A percentile compares a stretch with the other conserved stretches of the same genome.
These are phyloP conservation scores for Myripristis jacobus DNA, from an alignment of 2,797 vertebrate genomes.

Conservation along the genomic window DNA sequence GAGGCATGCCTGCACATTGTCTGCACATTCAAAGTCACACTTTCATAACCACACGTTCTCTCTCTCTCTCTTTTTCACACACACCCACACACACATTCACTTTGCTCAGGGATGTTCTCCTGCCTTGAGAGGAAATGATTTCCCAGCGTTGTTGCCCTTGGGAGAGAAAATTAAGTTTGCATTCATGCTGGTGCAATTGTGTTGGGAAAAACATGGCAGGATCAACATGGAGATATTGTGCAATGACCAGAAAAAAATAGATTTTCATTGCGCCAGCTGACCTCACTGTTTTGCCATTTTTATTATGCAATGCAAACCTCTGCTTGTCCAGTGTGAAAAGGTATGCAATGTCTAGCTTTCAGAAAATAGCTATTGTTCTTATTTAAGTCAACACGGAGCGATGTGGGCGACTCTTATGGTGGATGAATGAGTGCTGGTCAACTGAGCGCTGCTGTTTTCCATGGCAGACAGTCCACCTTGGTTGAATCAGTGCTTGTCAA, in stretches of 20 bases:
- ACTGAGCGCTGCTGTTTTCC: constrained; percentile 32
- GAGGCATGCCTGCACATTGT: constrained; percentile 77
- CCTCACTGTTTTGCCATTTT: constrained; percentile 41
- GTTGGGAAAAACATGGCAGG: constrained; percentile 37
- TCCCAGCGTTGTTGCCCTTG: constrained; percentile 63
- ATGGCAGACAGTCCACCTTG: not conserved
- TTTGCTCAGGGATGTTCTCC: constrained; percentile 58
- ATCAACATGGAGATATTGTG: constrained; percentile 56
- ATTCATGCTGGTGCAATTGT: constrained; percentile 58
- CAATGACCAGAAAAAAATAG: constrained; percentile 33
- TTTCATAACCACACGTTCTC: constrained; percentile 69
- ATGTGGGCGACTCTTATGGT: constrained; percentile 30
- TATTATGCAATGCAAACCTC: constrained; percentile 28
- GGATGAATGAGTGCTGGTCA: constrained; percentile 32
- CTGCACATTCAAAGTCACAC: constrained; percentile 75
- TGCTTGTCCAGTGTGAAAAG: constrained; percentile 27
- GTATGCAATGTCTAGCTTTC: constrained; percentile 26
- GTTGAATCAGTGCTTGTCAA: constrained; percentile 52
- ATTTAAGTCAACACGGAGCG: constrained; percentile 39
- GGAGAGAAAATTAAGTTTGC: constrained; percentile 57
- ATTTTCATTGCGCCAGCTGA: constrained; percentile 23
- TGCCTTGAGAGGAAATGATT: constrained; percentile 68
- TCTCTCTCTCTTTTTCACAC: constrained; percentile 10
- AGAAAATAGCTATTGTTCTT: constrained; percentile 40
- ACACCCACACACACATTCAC: constrained; percentile 26